phyloP scores from a whole-genome alignment of 37 sponge, comb jelly and placozoan species.

The Theonella swinhoei region DNA sequence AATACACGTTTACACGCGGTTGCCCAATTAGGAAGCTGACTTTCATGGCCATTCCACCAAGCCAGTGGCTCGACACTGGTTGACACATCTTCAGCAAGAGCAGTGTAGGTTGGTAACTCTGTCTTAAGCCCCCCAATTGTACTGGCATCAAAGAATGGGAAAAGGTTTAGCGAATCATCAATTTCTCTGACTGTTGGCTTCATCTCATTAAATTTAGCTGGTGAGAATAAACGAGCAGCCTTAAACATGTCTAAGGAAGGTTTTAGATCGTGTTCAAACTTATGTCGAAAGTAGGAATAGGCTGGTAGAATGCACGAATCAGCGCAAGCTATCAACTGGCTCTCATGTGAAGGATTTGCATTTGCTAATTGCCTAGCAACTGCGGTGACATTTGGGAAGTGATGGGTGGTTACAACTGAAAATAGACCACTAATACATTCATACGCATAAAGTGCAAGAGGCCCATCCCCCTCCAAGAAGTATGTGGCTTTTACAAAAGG shows the following conservation, averaged over 20 bases:
- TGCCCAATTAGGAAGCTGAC: neutral
- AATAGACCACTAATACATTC: neutral
- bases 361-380: neutral
- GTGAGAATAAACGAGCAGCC: slow-evolving; percentile 27
- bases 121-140: neutral
- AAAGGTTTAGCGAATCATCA: neutral
- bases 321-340: neutral
- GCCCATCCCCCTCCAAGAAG: slow-evolving; percentile 42
- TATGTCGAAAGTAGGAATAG: slow-evolving; percentile 5
- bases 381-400: neutral
- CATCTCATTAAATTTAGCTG: slow-evolving; percentile 9
- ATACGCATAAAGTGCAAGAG: neutral
- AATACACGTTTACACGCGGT: neutral
- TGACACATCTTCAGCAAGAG: no score
- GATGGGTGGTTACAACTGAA: neutral
- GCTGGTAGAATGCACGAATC: slow-evolving; percentile 7
- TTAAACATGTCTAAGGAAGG: neutral
- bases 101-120: slow-evolving; percentile 16
- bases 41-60: neutral
- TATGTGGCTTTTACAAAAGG: slow-evolving; percentile 13
- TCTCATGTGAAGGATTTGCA: neutral
- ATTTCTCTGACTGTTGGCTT: slow-evolving; percentile 17
- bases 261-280: slow-evolving; percentile 18
- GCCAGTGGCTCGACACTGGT: no score
- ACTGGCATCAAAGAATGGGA: slow-evolving; percentile 10